phyloP scores from a whole-genome alignment of 2,888 invertebrate genomes.

The Autographa gamma region DNA sequence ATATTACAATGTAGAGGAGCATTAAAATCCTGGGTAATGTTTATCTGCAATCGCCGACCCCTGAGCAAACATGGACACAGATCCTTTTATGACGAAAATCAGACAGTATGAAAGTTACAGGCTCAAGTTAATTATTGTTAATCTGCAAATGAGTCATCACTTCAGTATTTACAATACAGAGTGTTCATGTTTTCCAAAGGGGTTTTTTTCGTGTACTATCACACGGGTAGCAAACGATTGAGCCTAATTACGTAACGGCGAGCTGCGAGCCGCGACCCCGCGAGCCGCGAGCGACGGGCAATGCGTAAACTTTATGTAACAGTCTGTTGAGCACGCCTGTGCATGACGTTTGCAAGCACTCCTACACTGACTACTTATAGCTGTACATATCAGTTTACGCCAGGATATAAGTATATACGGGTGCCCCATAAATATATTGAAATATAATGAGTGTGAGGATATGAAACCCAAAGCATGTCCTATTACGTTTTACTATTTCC shows the following conservation, averaged over 20 bases:
- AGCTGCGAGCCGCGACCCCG: not conserved
- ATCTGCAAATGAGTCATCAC: too few species aligned
- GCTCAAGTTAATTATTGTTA: too few species aligned
- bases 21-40: not conserved
- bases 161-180: too few species aligned
- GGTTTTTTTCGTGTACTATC: not conserved
- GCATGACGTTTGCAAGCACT: slow-evolving; percentile 32
- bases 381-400: slow-evolving; percentile 6
- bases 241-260: slow-evolving; percentile 40
- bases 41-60: not conserved
- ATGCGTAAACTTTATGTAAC: slow-evolving; percentile 17
- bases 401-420: not conserved
- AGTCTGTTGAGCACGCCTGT: slow-evolving; percentile 10
- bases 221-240: slow-evolving; percentile 27
- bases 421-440: too few species aligned
- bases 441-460: too few species aligned
- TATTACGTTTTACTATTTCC: too few species aligned
- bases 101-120: too few species aligned
- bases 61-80: too few species aligned
- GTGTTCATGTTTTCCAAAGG: too few species aligned
- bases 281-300: not conserved
- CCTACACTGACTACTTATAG: slow-evolving; percentile 1
- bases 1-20: too few species aligned
- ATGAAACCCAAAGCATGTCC: too few species aligned
- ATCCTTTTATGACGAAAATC: too few species aligned